Conservation (phyloP, 2,797 vertebrate genomes). For the Scleropages formosus region DNA sequence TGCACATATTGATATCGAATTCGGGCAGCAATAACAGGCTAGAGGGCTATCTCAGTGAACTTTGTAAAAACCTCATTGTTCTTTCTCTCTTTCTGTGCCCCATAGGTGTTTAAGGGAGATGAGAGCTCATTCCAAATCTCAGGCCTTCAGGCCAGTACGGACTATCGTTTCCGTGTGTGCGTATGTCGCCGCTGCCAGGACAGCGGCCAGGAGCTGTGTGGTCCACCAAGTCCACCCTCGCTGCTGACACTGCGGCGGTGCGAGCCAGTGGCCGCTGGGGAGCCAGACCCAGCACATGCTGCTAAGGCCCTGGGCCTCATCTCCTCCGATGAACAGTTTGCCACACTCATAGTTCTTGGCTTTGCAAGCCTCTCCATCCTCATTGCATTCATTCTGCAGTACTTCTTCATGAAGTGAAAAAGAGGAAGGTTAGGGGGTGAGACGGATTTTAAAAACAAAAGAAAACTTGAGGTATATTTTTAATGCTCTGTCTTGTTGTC, state of each 20-base stretch:
- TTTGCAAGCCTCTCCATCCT: conserved; percentile 88
- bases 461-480: conserved; percentile 76
- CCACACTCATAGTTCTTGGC: conserved; percentile 86
- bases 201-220: conserved; percentile 89
- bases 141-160: conserved; percentile 90
- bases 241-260: conserved; percentile 80
- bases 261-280: conserved; percentile 67
- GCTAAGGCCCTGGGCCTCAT: conserved; percentile 76
- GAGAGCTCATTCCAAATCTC: conserved; percentile 87
- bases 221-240: conserved; percentile 88
- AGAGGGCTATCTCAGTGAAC: not conserved
- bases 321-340: conserved; percentile 91
- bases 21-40: too few relatives aligned
- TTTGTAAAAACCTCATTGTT: too few relatives aligned
- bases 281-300: conserved; percentile 62
- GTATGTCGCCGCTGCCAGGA: conserved; percentile 89
- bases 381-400: conserved; percentile 95
- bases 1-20: too few relatives aligned
- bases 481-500: conserved; percentile 80
- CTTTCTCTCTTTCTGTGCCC: not conserved
- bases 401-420: conserved; percentile 97
- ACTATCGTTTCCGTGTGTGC: conserved; percentile 93
- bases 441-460: conserved; percentile 42
- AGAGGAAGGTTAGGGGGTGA: conserved; percentile 33
- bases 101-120: conserved; percentile 91